Percentiles rank a stretch among this genome's conserved stretches.
phyloP scores from a whole-genome alignment of 64 coral and sea anemone genomes.

The Platygyra sinensis region DNA sequence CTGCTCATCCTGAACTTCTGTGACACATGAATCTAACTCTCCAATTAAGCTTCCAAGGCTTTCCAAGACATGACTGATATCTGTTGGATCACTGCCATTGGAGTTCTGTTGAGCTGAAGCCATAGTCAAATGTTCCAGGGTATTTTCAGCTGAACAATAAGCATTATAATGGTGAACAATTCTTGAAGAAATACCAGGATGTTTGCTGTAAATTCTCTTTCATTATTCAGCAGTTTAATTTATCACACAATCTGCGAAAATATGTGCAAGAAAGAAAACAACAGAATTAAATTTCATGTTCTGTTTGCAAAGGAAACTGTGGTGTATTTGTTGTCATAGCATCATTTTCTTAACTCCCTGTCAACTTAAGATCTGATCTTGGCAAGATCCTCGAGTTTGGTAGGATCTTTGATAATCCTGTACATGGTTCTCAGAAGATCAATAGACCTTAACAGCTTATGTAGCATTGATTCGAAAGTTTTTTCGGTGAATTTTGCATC shows the following conservation, averaged over 20 bases:
- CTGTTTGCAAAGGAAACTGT: too few species aligned
- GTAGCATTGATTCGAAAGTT: too few species aligned
- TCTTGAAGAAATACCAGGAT: neutral
- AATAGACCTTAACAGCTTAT: too few species aligned
- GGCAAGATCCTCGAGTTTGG: too few species aligned
- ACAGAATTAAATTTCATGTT: neutral
- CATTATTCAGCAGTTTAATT: neutral
- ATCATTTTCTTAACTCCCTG: neutral
- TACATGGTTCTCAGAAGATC: too few species aligned
- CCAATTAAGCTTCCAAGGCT: conserved; percentile 24
- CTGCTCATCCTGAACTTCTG: neutral
- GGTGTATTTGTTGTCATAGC: neutral
- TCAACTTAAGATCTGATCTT: too few species aligned
- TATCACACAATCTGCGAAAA: conserved; percentile 1
- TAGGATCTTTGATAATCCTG: too few species aligned
- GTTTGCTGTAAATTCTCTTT: neutral
- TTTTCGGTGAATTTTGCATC: too few species aligned
- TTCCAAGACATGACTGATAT: conserved; percentile 26
- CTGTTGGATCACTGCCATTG: neutral
- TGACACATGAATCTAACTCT: conserved; percentile 14
- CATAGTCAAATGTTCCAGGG: conserved; percentile 11
- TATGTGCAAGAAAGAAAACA: neutral
- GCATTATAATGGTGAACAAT: neutral
- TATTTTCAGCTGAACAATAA: neutral
- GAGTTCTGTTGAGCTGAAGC: neutral